phyloP scores from a whole-genome alignment of 2,797 vertebrate genomes.

The Sandelia bainsii region DNA sequence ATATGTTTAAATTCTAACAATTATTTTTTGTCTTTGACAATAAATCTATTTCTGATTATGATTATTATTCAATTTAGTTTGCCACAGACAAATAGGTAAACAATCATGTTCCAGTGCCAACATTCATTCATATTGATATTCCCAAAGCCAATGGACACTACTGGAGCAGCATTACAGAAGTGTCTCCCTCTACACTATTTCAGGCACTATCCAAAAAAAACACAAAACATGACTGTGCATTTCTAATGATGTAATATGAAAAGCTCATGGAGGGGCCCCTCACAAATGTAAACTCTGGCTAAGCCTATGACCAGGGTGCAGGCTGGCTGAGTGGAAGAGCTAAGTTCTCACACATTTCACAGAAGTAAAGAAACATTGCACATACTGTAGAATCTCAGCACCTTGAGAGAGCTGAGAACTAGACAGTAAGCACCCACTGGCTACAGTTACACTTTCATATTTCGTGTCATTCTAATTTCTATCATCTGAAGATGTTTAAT shows the following conservation, averaged over 20 bases:
- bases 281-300: slow-evolving; percentile 72
- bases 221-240: slow-evolving; percentile 77
- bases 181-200: slow-evolving; percentile 77
- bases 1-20: too few relatives aligned
- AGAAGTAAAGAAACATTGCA: slow-evolving; percentile 51
- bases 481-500: slow-evolving; percentile 15
- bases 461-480: slow-evolving; percentile 11
- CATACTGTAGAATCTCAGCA: slow-evolving; percentile 30
- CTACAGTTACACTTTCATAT: slow-evolving; percentile 16
- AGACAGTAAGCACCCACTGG: slow-evolving; percentile 11
- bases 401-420: slow-evolving; percentile 28
- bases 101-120: slow-evolving; percentile 45
- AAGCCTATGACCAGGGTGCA: slow-evolving; percentile 70
- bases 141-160: slow-evolving; percentile 48
- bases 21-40: too few relatives aligned
- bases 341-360: slow-evolving; percentile 69
- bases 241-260: slow-evolving; percentile 81
- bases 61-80: slow-evolving; percentile 3
- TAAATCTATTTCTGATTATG: too few relatives aligned
- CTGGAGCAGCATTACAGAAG: slow-evolving; percentile 56
- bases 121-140: slow-evolving; percentile 22
- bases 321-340: slow-evolving; percentile 74
- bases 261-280: slow-evolving; percentile 65
- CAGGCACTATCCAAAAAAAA: slow-evolving; percentile 65
- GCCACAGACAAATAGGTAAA: neutral